Evolutionary conservation across 2,113 vertebrate genomes (phyloP).

Genomic region (Bufo gargarizans): DNA sequence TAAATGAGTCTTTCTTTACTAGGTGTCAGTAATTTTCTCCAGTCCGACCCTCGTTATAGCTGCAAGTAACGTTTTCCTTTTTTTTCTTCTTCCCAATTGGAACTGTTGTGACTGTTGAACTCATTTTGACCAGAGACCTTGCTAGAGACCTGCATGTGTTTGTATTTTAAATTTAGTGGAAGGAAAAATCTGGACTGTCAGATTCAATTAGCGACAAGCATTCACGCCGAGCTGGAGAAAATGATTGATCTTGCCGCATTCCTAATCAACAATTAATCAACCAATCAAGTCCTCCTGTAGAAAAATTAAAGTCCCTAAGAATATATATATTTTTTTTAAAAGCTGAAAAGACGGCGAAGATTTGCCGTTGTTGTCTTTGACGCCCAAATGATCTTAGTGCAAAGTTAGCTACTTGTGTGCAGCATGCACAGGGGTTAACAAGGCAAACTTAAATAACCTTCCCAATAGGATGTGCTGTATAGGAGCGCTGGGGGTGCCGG

Average conservation of each 20-base stretch:
- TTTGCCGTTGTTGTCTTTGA: not conserved
- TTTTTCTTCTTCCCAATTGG: slow-evolving; percentile 5
- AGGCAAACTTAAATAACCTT: slow-evolving; percentile 66
- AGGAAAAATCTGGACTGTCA: slow-evolving; percentile 58
- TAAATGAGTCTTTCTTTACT: slow-evolving; percentile 5
- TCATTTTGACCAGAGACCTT: slow-evolving; percentile 51
- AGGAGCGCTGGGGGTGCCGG: not conserved
- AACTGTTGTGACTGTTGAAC: slow-evolving; percentile 50
- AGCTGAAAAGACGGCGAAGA: not conserved
- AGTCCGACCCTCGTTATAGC: not conserved
- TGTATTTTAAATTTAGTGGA: slow-evolving; percentile 58
- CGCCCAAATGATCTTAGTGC: not conserved
- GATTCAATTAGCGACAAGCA: slow-evolving; percentile 61
- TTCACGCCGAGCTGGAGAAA: slow-evolving; percentile 64
- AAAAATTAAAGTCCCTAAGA: slow-evolving; percentile 10
- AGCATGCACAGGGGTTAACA: slow-evolving; percentile 56
- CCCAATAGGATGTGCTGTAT: slow-evolving; percentile 19
- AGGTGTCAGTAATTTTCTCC: slow-evolving; percentile 18
- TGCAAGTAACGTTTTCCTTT: not conserved
- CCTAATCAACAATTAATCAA: slow-evolving; percentile 77
- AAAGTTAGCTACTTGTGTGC: not conserved
- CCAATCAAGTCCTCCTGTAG: slow-evolving; percentile 67
- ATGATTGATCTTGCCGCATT: slow-evolving; percentile 72
- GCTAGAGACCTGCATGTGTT: slow-evolving; percentile 54
- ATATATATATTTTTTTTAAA: not conserved